Evolutionary conservation across 1,140 invertebrate species (phyloP).

Genomic region (Rhagoletis zephyria): DNA sequence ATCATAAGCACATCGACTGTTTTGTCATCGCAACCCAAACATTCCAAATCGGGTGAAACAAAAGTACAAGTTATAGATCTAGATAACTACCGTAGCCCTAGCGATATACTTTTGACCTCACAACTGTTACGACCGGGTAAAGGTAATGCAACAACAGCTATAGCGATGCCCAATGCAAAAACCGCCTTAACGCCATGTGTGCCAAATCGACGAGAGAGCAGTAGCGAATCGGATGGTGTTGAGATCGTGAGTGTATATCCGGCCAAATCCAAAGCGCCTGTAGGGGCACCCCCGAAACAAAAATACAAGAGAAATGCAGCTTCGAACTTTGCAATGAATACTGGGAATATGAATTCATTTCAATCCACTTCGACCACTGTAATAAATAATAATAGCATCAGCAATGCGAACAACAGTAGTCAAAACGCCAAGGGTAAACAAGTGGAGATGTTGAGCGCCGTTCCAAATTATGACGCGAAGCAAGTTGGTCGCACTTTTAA

Average conservation of each 20-base stretch:
- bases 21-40: conserved; percentile 56
- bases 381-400: conserved; percentile 49
- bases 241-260: conserved; percentile 69
- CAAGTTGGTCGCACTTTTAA: conserved; percentile 34
- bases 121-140: conserved; percentile 59
- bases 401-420: conserved; percentile 49
- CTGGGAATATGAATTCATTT: not conserved
- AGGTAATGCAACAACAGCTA: not conserved
- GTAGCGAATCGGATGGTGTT: conserved; percentile 70
- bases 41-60: conserved; percentile 61
- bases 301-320: conserved; percentile 52
- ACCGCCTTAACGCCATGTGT: conserved; percentile 57
- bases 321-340: conserved; percentile 27
- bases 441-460: not conserved
- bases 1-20: conserved; percentile 19
- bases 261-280: conserved; percentile 61
- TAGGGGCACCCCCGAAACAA: conserved; percentile 62
- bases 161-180: not conserved
- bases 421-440: conserved; percentile 22
- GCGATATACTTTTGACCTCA: conserved; percentile 68
- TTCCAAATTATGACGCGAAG: conserved; percentile 16
- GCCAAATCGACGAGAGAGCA: conserved; percentile 63
- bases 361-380: not conserved
- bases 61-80: conserved; percentile 65
- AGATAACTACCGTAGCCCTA: conserved; percentile 67